Evolutionary conservation across 2,797 vertebrate genomes (phyloP).

Genomic region (Rhinella marina): DNA sequence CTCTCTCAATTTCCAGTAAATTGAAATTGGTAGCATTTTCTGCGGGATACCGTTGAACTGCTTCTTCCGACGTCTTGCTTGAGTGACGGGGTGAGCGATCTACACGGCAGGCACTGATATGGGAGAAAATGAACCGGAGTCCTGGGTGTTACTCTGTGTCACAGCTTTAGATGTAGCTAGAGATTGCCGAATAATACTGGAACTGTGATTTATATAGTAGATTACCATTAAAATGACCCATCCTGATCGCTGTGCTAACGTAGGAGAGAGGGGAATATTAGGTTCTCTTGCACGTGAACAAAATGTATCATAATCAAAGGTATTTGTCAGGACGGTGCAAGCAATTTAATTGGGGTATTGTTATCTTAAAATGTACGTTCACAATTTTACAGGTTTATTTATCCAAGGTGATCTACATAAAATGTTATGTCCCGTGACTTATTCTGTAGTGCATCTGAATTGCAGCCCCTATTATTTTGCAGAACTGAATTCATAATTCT

Average conservation of each 20-base stretch:
- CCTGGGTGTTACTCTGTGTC: slow-evolving; percentile 2
- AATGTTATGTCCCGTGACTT: not conserved
- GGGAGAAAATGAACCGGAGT: slow-evolving; percentile 42
- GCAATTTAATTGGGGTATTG: not conserved
- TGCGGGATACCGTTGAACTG: slow-evolving; percentile 13
- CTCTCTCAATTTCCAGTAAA: slow-evolving; percentile 45
- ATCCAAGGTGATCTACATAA: not conserved
- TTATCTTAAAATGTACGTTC: not conserved
- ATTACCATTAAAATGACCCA: not conserved
- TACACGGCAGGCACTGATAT: not conserved
- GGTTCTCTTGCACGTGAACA: not conserved
- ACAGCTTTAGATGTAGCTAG: not conserved
- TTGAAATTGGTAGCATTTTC: slow-evolving; percentile 44
- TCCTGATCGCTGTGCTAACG: not conserved
- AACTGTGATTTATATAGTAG: not conserved
- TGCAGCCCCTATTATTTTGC: not conserved
- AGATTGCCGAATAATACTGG: not conserved
- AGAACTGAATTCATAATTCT: not conserved
- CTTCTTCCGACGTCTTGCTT: slow-evolving; percentile 6
- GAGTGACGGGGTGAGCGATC: slow-evolving; percentile 34
- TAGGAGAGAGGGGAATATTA: not conserved
- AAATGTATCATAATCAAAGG: not conserved
- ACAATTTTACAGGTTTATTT: not conserved
- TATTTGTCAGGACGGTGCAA: not conserved
- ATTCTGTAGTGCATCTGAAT: not conserved